phyloP scores from a whole-genome alignment of 2,113 vertebrate genomes.

The Epinephelus cyanopodus region DNA sequence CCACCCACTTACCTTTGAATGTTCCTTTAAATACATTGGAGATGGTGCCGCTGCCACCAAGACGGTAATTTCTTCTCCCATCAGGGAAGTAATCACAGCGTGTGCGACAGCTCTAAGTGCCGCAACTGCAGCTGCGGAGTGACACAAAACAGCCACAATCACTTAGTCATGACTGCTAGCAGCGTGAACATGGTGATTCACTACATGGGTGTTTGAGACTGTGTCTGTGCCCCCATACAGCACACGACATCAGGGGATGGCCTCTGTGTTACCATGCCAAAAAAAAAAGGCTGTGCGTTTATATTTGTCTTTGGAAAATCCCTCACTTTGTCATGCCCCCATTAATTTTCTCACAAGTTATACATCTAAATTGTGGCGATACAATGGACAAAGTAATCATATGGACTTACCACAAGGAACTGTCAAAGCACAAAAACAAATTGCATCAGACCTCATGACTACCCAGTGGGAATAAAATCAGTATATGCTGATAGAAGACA shows the following conservation, averaged over 20 bases:
- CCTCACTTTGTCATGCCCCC: not conserved
- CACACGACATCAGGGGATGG: not conserved
- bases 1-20: conserved; percentile 42
- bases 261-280: not conserved
- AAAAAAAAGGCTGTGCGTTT: conserved; percentile 4
- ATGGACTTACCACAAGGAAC: not conserved
- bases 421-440: not conserved
- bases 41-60: conserved; percentile 67
- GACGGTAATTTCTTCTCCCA: conserved; percentile 77
- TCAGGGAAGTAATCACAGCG: conserved; percentile 80
- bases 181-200: conserved; percentile 46
- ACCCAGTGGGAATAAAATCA: not conserved
- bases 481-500: not conserved
- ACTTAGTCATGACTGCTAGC: conserved; percentile 51
- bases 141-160: conserved; percentile 65
- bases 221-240: not conserved
- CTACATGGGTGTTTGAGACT: conserved; percentile 14
- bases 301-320: not conserved
- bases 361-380: not conserved
- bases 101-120: conserved; percentile 64
- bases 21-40: conserved; percentile 70
- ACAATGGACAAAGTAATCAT: not conserved
- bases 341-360: not conserved
- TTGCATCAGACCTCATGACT: not conserved
- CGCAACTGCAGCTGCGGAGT: conserved; percentile 76